Evolutionary conservation across 1,140 invertebrate species (phyloP).

Genomic region (Zaprionus capensis): DNA sequence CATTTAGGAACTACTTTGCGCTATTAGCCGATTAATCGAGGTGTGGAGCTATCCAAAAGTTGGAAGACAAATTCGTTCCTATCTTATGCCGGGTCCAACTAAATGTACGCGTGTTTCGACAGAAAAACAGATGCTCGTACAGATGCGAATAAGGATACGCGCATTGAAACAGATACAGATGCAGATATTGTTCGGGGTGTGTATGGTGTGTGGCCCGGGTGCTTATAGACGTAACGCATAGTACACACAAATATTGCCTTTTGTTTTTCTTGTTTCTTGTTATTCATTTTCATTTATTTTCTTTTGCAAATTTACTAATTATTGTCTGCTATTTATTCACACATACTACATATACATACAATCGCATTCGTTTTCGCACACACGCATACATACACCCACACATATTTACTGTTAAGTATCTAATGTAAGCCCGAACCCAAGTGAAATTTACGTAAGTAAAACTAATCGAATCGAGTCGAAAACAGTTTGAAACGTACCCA

Average conservation of each 20-base stretch:
- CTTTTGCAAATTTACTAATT: constrained; percentile 68
- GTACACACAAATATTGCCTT: constrained; percentile 44
- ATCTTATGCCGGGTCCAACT: neutral
- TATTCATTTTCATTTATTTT: constrained; percentile 8
- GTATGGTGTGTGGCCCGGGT: constrained; percentile 30
- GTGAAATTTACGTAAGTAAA: constrained; percentile 5
- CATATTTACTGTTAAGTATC: neutral
- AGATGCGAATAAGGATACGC: constrained; percentile 4
- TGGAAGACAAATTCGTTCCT: constrained; percentile 26
- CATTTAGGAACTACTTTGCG: constrained; percentile 55
- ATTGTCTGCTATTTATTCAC: constrained; percentile 83
- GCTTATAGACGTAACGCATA: constrained; percentile 28
- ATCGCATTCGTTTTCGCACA: constrained; percentile 8
- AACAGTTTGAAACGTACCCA: constrained; percentile 14
- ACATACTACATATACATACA: constrained; percentile 58
- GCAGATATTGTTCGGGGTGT: neutral
- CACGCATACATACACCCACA: constrained; percentile 12
- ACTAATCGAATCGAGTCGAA: neutral
- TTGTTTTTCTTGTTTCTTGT: constrained; percentile 13
- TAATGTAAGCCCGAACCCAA: constrained; percentile 11
- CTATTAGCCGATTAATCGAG: constrained; percentile 18
- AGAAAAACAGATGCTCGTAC: neutral
- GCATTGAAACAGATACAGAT: constrained; percentile 5
- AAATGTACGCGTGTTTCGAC: neutral
- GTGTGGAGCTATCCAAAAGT: constrained; percentile 18